Evolutionary conservation across 2,113 vertebrate genomes (phyloP), one percentile per base, ranked within the genome.

Genomic region (Nibea coibor): DNA sequence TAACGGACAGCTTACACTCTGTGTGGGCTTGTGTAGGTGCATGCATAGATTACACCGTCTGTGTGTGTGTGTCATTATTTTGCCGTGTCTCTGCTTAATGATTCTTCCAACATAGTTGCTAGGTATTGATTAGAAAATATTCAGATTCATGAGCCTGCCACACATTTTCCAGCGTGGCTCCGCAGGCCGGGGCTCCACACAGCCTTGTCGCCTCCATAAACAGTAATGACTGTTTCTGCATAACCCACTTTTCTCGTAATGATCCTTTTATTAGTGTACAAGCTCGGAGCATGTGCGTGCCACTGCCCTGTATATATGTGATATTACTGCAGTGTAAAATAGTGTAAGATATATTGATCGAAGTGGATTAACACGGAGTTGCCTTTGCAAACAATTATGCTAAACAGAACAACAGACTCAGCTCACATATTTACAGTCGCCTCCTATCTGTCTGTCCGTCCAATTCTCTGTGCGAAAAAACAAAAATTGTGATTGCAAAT

Each of bases 211-310:
- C 68, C 73, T 81, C 66, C 65, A 82, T 78, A 82, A 70, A 63
- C 62, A 83, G 72, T 89, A 90, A 91, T 90, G 72, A 75, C 65
- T 87, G 20, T 79, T 83, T 61, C 64, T 69, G 57, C 78, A 81
- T 89, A 87, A 86, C 73, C 89, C 79, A 79, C 81, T 86, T 83
- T 39, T 87, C 80, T 84, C 67, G 26, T 88, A 88, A 89, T 83
- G 80, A 88, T 82, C 67, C 26, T 87, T 89, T 89, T 84, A 90
- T 78, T 85, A 83, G 81, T 63, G 68, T 79, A 72, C 78, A 73
- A 72, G 61, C 70, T 75, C 47, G 63, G 53, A 72, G 70, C 8
- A 19, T 66, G 31, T 71, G 31, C 74, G 26, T 39, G 16, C 35
- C 1, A 39, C 35, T 39, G 35, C 35, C 35, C 8, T 69, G 35